A percentile compares a stretch with the other conserved stretches of the same genome.
Evolutionary conservation across 2,797 vertebrate genomes (phyloP).

Genomic region (Corythornis leucogaster): DNA sequence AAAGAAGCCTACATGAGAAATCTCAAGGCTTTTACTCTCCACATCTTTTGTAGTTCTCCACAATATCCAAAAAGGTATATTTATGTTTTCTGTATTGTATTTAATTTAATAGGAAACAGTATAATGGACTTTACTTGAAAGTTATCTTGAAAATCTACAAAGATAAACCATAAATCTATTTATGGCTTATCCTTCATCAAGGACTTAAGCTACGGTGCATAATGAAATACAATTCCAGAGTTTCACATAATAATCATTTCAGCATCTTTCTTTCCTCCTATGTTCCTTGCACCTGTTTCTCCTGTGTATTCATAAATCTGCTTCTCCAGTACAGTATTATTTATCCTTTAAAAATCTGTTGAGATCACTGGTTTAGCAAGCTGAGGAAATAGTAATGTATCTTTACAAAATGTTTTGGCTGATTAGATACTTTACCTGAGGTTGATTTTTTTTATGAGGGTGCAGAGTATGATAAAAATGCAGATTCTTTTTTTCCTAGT

Average conservation of each 20-base stretch:
- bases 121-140: background rate
- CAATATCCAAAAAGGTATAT: background rate
- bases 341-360: slow-evolving; percentile 34
- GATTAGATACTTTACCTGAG: background rate
- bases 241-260: background rate
- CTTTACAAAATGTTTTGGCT: background rate
- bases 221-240: background rate
- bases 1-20: background rate
- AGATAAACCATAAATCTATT: background rate
- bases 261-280: slow-evolving; percentile 28
- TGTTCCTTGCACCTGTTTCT: slow-evolving; percentile 31
- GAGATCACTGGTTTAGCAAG: background rate
- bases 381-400: background rate
- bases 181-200: slow-evolving; percentile 1
- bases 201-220: background rate
- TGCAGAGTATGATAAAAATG: background rate
- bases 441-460: background rate
- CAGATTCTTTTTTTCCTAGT: background rate
- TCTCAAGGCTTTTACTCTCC: background rate
- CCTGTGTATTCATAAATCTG: slow-evolving; percentile 29
- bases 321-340: background rate
- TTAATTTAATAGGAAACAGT: background rate
- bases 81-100: background rate
- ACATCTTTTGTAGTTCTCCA: background rate
- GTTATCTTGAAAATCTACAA: background rate